Evolutionary conservation across 2,888 invertebrate species (phyloP).

Genomic region (Tenthredo scrophulariae): DNA sequence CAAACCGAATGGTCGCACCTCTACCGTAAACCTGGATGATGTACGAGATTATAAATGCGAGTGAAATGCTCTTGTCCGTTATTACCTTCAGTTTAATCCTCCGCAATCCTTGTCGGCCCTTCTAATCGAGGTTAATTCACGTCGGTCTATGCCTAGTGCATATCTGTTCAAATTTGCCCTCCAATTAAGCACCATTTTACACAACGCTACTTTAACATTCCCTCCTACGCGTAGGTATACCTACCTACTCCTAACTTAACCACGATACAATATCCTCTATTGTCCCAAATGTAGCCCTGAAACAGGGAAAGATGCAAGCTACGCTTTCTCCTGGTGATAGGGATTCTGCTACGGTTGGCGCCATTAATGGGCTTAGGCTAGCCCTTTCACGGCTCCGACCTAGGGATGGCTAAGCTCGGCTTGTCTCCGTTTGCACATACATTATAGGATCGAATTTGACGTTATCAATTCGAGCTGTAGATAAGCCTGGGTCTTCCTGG

Average conservation of each 20-base stretch:
- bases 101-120: slow-evolving; percentile 20
- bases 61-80: slow-evolving; percentile 50
- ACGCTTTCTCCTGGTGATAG: slow-evolving; percentile 47
- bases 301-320: slow-evolving; percentile 39
- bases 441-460: slow-evolving; percentile 68
- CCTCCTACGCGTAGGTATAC: not conserved
- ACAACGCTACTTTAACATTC: slow-evolving; percentile 1
- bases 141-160: slow-evolving; percentile 7
- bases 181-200: slow-evolving; percentile 1
- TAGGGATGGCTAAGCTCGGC: slow-evolving; percentile 48
- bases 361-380: slow-evolving; percentile 52
- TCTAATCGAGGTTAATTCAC: slow-evolving; percentile 38
- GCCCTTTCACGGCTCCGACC: slow-evolving; percentile 45
- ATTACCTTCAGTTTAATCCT: slow-evolving; percentile 43
- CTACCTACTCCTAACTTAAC: not conserved
- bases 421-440: slow-evolving; percentile 55
- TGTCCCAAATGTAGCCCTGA: not conserved
- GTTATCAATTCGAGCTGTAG: slow-evolving; percentile 71
- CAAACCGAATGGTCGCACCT: slow-evolving; percentile 25
- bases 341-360: slow-evolving; percentile 40
- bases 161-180: slow-evolving; percentile 19
- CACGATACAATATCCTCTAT: slow-evolving; percentile 31
- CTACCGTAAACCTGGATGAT: slow-evolving; percentile 48
- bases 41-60: slow-evolving; percentile 48
- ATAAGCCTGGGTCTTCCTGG: slow-evolving; percentile 63